A percentile compares a stretch with the other conserved stretches of the same genome.
Evolutionary conservation across 2,113 vertebrate genomes (phyloP).

Genomic region (Perca flavescens): DNA sequence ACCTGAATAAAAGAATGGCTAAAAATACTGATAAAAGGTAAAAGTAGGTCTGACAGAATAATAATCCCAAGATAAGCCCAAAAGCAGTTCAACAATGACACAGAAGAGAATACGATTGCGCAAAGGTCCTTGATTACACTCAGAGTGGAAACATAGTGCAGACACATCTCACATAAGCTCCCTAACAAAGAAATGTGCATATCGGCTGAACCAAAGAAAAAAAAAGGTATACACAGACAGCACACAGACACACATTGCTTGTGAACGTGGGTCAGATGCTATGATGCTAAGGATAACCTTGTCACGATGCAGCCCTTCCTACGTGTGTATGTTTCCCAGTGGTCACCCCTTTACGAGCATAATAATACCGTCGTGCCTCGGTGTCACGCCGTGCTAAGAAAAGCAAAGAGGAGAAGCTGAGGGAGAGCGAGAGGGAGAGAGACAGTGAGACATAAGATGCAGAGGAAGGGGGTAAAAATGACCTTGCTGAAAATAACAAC

Average conservation of each 20-base stretch:
- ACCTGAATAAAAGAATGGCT: constrained; percentile 56
- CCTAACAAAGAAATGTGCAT: constrained; percentile 47
- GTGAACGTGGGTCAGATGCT: constrained; percentile 23
- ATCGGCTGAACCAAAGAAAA: neutral
- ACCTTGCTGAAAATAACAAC: constrained; percentile 87
- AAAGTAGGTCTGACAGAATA: constrained; percentile 64
- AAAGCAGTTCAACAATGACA: constrained; percentile 66
- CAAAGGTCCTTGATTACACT: constrained; percentile 48
- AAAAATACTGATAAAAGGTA: constrained; percentile 70
- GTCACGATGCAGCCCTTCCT: constrained; percentile 40
- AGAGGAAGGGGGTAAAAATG: constrained; percentile 64
- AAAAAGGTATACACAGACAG: neutral
- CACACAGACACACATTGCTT: constrained; percentile 16
- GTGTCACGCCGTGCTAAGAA: constrained; percentile 19
- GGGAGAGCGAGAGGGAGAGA: constrained; percentile 14
- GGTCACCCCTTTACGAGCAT: constrained; percentile 59
- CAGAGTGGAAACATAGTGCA: constrained; percentile 35
- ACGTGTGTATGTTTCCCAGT: constrained; percentile 41
- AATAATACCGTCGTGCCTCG: constrained; percentile 50
- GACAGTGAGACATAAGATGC: constrained; percentile 4
- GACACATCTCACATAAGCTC: constrained; percentile 28
- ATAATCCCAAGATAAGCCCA: constrained; percentile 74
- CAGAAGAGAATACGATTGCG: constrained; percentile 30
- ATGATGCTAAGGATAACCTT: constrained; percentile 44
- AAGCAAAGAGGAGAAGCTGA: constrained; percentile 22